Base-by-base conservation (phyloP, 2,113 vertebrate species). In the Malurus melanocephalus region DNA sequence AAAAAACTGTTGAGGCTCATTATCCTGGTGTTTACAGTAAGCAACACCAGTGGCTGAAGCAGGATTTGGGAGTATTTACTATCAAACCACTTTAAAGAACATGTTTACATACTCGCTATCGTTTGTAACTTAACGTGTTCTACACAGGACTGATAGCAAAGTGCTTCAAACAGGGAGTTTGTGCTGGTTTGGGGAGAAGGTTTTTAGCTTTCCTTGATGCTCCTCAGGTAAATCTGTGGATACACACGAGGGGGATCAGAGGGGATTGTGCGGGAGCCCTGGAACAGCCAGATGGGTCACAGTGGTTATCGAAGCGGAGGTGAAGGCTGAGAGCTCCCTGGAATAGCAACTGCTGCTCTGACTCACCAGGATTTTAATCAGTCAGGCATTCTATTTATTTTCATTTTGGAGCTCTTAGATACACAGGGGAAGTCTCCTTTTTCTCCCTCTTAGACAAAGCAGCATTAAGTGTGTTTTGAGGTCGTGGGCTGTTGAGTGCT, bases 321-420 rank as follows among this genome's bases (percentile, higher is more conserved):
- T 81, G 46, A 87, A 66, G 92, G 51, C 59, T 79, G 26, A 60
- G 92, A 91, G 83, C 73, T 82, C 73, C 83, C 90, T 91, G 93
- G 93, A 93, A 89, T 64, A 92, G 90, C 80, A 94, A 42, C 94
- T 88, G 88, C 23, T 74, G 76, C 35, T 91, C 80, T 94, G 93
- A 93, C 90, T 95, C 92, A 91, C 88, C 88, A 56, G 80, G 53
- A 82, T 80, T 88, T 94, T 94, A 83, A 94, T 93, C 93, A 94
- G 83, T 71, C 83, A 93, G 83, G 88, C 90, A 89, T 94, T 94
- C 90, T 82, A 78, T 95, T 94, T 93, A 68, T 94, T 94, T 95
- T 92, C 75, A 68, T 78, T 88, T 72, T 81, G 87, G 66, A 76
- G 20, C 71, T 68, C 69, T 81, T 53, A 42, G 65, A 61, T 76